Evolutionary conservation across 2,113 vertebrate species (phyloP).

Genomic region (Ameiurus melas): DNA sequence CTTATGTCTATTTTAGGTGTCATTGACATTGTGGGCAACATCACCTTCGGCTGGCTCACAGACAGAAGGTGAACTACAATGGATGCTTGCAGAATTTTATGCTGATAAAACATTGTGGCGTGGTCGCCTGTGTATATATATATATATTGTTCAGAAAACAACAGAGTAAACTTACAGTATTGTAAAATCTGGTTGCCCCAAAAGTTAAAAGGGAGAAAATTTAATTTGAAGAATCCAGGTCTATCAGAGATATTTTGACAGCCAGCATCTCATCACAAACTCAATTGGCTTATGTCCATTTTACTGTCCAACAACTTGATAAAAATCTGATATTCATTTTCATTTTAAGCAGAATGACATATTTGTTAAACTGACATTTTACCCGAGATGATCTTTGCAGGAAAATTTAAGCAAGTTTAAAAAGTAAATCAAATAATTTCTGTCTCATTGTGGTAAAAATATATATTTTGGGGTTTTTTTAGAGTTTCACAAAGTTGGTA

Average conservation of each 20-base stretch:
- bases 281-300: background rate
- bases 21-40: conserved; percentile 87
- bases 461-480: background rate
- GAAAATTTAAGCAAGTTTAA: background rate
- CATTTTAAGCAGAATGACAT: background rate
- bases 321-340: background rate
- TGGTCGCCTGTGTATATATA: background rate
- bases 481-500: background rate
- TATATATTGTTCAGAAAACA: no score
- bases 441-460: background rate
- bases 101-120: background rate
- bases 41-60: conserved; percentile 94
- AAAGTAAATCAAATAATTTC: background rate
- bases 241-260: background rate
- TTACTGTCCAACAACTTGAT: background rate
- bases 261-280: background rate
- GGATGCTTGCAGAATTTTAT: background rate
- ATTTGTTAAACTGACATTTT: background rate
- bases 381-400: no score
- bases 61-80: conserved; percentile 71
- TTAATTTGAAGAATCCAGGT: no score
- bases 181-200: background rate
- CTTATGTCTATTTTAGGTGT: conserved; percentile 94
- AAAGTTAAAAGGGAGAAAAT: background rate
- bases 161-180: background rate